Conservation (phyloP, 2,113 vertebrate species). For the Hippocampus barbouri region DNA sequence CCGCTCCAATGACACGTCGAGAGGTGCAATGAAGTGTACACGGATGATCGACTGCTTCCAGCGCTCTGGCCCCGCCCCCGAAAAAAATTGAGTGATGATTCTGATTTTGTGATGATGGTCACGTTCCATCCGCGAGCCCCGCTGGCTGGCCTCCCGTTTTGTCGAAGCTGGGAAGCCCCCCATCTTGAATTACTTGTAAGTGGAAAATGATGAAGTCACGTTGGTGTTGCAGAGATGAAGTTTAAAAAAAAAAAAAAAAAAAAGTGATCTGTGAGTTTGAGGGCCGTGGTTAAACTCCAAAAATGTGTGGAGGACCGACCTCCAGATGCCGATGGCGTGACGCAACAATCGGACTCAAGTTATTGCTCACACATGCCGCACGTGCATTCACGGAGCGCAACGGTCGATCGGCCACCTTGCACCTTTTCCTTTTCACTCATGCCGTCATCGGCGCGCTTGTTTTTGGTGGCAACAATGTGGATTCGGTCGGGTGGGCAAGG, state of each 20-base stretch:
- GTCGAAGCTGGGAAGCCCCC: background rate
- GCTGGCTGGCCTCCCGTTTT: background rate
- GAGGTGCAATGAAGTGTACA: background rate
- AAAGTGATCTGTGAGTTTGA: background rate
- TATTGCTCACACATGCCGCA: background rate
- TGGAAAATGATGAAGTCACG: background rate
- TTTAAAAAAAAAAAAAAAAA: background rate
- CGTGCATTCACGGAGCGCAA: background rate
- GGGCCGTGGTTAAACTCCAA: background rate
- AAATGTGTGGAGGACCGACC: background rate
- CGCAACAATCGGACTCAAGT: background rate
- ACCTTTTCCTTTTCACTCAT: constrained; percentile 11
- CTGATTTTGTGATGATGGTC: background rate
- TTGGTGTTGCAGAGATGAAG: background rate
- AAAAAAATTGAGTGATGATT: background rate
- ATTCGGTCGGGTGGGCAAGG: constrained; percentile 44
- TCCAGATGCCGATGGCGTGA: constrained; percentile 1
- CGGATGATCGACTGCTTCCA: background rate
- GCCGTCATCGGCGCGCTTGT: constrained; percentile 2
- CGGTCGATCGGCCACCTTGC: background rate
- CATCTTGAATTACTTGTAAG: background rate
- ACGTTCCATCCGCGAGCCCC: background rate
- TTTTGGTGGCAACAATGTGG: constrained; percentile 36
- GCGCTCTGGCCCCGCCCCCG: background rate
- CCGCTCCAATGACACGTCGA: background rate